Conservation (phyloP, 2,888 invertebrate genomes). For the Malthinus seriepunctatus region DNA sequence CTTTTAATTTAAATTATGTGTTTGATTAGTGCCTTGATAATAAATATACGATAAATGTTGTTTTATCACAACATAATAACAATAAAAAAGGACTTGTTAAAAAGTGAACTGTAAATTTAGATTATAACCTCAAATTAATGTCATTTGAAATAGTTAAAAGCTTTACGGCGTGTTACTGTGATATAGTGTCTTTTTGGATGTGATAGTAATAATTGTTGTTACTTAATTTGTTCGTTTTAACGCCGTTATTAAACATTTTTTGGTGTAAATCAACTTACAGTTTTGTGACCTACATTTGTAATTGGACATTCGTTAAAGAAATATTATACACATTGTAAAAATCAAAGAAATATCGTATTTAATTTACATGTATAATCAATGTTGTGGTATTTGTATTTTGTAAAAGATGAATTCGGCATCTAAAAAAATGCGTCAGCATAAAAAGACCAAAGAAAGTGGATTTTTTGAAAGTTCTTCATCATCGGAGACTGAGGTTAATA, state of each 20-base stretch:
- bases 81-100: slow-evolving; percentile 2
- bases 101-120: slow-evolving; percentile 9
- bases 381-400: no score
- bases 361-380: no score
- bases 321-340: background rate
- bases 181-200: slow-evolving; percentile 21
- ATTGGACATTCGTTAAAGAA: no score
- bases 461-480: slow-evolving; percentile 78
- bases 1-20: background rate
- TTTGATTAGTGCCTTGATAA: slow-evolving; percentile 6
- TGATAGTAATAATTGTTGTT: slow-evolving; percentile 13
- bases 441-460: slow-evolving; percentile 72
- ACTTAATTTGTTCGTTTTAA: slow-evolving; percentile 3
- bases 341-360: background rate
- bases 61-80: background rate
- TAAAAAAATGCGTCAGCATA: slow-evolving; percentile 52
- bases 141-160: slow-evolving; percentile 10
- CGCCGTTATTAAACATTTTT: slow-evolving; percentile 8
- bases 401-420: no score
- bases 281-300: slow-evolving; percentile 24
- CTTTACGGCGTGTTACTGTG: slow-evolving; percentile 17
- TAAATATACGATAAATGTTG: background rate
- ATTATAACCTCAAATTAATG: slow-evolving; percentile 26
- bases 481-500: slow-evolving; percentile 61
- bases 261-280: slow-evolving; percentile 21